These are phyloP conservation scores for Andrena haemorrhoa DNA, from an alignment of 2,888 invertebrate species.

Conservation along the genomic window DNA sequence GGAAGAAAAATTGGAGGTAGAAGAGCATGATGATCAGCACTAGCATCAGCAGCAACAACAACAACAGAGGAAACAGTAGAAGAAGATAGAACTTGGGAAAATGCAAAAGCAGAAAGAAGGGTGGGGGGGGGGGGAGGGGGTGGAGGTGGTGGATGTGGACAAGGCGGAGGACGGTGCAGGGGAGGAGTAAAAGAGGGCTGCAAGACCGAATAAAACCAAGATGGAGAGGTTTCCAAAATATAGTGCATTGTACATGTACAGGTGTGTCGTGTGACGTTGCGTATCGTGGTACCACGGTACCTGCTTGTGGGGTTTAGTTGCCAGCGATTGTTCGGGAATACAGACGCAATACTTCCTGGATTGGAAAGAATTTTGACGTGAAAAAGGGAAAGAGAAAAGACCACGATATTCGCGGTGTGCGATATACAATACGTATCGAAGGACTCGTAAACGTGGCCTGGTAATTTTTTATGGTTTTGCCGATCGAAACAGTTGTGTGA, in stretches of 20 bases:
- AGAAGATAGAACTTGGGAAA: not conserved
- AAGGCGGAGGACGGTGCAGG: not conserved
- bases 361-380: not conserved
- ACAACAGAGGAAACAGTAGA: not conserved
- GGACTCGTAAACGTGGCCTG: too few relatives aligned
- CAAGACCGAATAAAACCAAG: not conserved
- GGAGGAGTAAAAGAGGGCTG: not conserved
- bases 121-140: not conserved
- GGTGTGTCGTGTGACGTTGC: conserved; percentile 41
- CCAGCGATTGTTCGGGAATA: not conserved
- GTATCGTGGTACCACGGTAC: conserved; percentile 20
- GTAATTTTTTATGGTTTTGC: too few relatives aligned
- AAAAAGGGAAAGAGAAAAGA: not conserved
- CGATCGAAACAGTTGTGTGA: too few relatives aligned
- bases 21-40: conserved; percentile 6
- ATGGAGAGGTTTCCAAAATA: not conserved
- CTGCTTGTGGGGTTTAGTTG: not conserved
- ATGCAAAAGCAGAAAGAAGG: not conserved
- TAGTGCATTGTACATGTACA: conserved; percentile 7
- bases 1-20: conserved; percentile 1
- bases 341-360: too few relatives aligned
- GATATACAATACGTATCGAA: too few relatives aligned
- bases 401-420: too few relatives aligned
- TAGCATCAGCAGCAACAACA: conserved; percentile 2
- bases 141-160: not conserved